A percentile compares a stretch with the other conserved stretches of the same genome.
phyloP scores from a whole-genome alignment of 2,797 vertebrate species.

The Pangasius djambal region DNA sequence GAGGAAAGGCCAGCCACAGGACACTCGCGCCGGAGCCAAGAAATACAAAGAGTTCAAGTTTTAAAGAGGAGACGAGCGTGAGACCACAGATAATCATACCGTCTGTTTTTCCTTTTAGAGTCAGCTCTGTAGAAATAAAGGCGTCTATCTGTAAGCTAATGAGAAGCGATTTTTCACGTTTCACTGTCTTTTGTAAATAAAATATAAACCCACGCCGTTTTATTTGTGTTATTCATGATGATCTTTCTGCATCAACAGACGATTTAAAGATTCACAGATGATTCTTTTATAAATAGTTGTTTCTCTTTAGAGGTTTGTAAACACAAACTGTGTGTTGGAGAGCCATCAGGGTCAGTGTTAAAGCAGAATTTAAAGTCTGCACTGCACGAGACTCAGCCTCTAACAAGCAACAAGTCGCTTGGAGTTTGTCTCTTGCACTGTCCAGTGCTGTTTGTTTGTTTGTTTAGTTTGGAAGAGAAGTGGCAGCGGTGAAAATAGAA shows the following conservation, averaged over 20 bases:
- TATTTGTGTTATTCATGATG: not conserved
- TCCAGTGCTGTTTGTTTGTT: not conserved
- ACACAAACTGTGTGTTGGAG: not conserved
- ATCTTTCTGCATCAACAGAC: not conserved
- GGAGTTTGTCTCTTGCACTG: not conserved
- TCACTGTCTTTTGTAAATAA: slow-evolving; percentile 59
- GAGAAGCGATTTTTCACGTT: slow-evolving; percentile 20
- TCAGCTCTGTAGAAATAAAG: not conserved
- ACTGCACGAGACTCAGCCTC: not conserved
- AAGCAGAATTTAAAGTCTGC: not conserved
- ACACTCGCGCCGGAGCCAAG: slow-evolving; percentile 86
- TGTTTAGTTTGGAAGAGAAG: not conserved
- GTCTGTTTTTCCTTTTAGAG: slow-evolving; percentile 9
- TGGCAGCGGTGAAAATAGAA: not conserved
- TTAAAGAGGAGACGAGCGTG: slow-evolving; percentile 66
- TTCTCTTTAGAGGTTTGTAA: not conserved
- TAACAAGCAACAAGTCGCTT: not conserved
- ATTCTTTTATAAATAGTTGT: not conserved
- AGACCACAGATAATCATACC: slow-evolving; percentile 12
- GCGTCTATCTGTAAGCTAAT: not conserved
- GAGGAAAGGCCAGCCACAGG: slow-evolving; percentile 90
- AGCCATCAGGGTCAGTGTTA: not conserved
- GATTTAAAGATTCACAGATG: not conserved
- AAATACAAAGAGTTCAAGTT: slow-evolving; percentile 98
- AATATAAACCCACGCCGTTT: slow-evolving; percentile 37